These are phyloP conservation scores for Schizaphis graminum DNA, from an alignment of 2,888 invertebrate species.

Conservation along the genomic window DNA sequence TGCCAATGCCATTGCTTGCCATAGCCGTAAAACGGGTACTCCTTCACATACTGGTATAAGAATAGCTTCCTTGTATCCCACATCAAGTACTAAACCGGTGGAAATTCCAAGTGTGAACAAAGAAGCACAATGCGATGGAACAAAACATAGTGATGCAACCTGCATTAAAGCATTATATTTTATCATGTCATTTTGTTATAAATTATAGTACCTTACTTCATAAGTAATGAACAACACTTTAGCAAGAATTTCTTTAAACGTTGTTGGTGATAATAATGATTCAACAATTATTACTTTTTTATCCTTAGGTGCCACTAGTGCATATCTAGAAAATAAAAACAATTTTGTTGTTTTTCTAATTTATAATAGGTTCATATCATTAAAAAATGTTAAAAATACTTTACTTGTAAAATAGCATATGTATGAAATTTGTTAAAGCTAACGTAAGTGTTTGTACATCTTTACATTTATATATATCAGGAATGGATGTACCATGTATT, in stretches of 20 bases:
- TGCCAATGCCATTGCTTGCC: conserved; percentile 86
- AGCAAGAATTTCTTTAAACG: conserved; percentile 88
- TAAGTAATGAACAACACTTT: conserved; percentile 93
- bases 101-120: conserved; percentile 86
- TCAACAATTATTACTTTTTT: conserved; percentile 92
- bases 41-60: conserved; percentile 89
- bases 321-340: conserved; percentile 75
- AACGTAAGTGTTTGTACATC: conserved; percentile 83
- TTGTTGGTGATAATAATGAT: conserved; percentile 85
- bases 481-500: conserved; percentile 75
- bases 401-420: conserved; percentile 89
- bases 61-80: conserved; percentile 87
- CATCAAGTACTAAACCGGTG: conserved; percentile 87
- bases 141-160: conserved; percentile 84
- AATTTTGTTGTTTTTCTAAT: neutral
- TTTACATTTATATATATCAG: conserved; percentile 78
- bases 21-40: conserved; percentile 85
- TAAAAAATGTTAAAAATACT: conserved; percentile 48
- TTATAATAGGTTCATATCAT: neutral
- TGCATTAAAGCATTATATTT: conserved; percentile 70
- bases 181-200: neutral
- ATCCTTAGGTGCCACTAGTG: conserved; percentile 93
- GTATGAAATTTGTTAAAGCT: conserved; percentile 88
- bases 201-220: conserved; percentile 77
- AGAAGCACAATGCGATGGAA: conserved; percentile 88